Conservation (phyloP, 2,113 vertebrate genomes). For the Edolisoma coerulescens region DNA sequence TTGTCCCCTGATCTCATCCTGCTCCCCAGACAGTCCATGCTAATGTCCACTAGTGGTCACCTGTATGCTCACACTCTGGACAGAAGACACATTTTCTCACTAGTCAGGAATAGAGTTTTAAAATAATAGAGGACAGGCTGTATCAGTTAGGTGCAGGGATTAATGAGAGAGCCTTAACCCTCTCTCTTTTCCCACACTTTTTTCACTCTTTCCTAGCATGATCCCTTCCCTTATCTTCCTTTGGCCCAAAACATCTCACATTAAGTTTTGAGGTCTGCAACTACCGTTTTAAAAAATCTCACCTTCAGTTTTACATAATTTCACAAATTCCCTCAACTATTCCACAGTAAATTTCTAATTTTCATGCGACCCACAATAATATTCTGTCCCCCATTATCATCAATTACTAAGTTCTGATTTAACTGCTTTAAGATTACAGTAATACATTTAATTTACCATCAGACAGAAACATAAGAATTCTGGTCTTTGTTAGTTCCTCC, state of each 20-base stretch:
- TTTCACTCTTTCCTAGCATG: background rate
- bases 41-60: background rate
- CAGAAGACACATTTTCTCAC: background rate
- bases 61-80: background rate
- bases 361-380: background rate
- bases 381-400: background rate
- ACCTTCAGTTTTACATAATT: background rate
- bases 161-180: background rate
- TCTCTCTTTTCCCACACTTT: background rate
- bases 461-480: background rate
- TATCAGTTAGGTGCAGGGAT: background rate
- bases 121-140: background rate
- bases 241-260: background rate
- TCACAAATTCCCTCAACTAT: background rate
- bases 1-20: background rate
- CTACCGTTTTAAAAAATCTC: background rate
- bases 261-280: background rate
- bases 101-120: background rate
- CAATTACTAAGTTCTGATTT: background rate
- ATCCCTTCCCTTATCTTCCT: background rate
- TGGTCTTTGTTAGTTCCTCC: background rate
- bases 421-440: background rate
- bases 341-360: background rate
- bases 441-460: background rate
- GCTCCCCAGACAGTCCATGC: background rate